A percentile compares a stretch with the other conserved stretches of the same genome.
Conservation (phyloP, 2,113 vertebrate species). For the Paradisaea rubra region DNA sequence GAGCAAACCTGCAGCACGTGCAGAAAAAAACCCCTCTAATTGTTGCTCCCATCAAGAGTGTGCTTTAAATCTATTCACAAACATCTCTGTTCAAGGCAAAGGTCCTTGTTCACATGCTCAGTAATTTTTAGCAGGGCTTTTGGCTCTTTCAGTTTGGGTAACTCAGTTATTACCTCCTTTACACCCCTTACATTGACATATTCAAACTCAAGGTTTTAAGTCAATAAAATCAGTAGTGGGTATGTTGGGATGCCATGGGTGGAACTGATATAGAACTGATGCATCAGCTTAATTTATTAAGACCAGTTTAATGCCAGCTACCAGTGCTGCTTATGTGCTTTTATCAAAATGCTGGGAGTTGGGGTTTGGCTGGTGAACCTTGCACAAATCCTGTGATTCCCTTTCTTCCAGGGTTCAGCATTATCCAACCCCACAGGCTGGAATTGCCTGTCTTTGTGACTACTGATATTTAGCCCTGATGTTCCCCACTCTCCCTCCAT, state of each 20-base stretch:
- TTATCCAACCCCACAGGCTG: neutral
- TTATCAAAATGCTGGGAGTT: neutral
- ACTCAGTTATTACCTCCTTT: neutral
- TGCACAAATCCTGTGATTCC: rapidly evolving
- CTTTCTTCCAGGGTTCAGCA: neutral
- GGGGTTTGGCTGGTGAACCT: neutral
- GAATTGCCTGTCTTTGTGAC: neutral
- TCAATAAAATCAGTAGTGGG: neutral
- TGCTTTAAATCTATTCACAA: neutral
- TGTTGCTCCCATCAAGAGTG: neutral
- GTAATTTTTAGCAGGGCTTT: neutral
- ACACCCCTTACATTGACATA: neutral
- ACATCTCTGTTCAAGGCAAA: neutral
- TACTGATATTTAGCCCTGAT: neutral
- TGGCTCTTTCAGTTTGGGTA: neutral
- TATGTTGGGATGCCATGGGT: neutral
- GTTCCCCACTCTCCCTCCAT: neutral
- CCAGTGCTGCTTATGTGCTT: neutral
- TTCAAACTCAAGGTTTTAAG: neutral
- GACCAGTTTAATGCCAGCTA: neutral
- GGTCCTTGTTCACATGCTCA: neutral
- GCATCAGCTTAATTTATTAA: neutral
- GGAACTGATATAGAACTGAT: neutral
- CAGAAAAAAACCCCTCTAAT: neutral
- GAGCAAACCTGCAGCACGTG: neutral